A percentile compares a stretch with the other conserved stretches of the same genome.
Evolutionary conservation across 2,888 invertebrate genomes (phyloP).

Genomic region (Octonoba sinensis): DNA sequence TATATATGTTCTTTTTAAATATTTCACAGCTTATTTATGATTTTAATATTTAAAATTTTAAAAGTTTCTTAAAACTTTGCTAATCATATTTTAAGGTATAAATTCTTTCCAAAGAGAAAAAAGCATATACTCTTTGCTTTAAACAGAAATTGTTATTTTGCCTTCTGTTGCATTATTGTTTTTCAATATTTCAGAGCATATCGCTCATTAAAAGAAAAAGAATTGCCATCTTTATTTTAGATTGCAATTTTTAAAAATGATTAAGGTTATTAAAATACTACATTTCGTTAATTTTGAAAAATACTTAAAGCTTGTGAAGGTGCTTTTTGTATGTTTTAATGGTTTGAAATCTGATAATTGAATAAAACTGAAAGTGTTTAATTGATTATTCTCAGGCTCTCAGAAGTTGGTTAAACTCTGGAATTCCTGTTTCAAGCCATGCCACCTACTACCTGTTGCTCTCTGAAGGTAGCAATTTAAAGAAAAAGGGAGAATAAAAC

Average conservation of each 20-base stretch:
- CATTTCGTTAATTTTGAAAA: background rate
- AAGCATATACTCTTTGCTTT: too few species aligned
- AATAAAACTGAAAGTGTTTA: constrained; percentile 40
- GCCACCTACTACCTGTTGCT: constrained; percentile 21
- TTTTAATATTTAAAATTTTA: too few species aligned
- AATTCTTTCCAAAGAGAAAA: background rate
- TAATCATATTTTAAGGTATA: background rate
- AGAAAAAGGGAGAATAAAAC: constrained; percentile 24
- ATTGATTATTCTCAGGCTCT: constrained; percentile 56
- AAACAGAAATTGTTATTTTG: too few species aligned
- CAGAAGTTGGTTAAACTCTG: constrained; percentile 31
- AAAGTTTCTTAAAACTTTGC: too few species aligned
- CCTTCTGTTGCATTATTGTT: too few species aligned
- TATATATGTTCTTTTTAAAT: too few species aligned
- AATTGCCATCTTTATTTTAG: too few species aligned
- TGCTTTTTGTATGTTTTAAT: constrained; percentile 10
- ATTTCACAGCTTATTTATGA: too few species aligned
- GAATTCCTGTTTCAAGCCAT: constrained; percentile 5
- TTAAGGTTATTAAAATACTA: background rate
- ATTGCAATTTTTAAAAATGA: too few species aligned
- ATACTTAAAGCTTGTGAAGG: background rate
- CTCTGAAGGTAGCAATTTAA: constrained; percentile 48
- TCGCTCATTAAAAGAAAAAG: too few species aligned
- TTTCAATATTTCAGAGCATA: too few species aligned
- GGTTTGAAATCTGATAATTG: constrained; percentile 16